These are phyloP conservation scores for Phyllotreta striolata DNA, from an alignment of 2,888 invertebrate genomes.

Conservation along the genomic window DNA sequence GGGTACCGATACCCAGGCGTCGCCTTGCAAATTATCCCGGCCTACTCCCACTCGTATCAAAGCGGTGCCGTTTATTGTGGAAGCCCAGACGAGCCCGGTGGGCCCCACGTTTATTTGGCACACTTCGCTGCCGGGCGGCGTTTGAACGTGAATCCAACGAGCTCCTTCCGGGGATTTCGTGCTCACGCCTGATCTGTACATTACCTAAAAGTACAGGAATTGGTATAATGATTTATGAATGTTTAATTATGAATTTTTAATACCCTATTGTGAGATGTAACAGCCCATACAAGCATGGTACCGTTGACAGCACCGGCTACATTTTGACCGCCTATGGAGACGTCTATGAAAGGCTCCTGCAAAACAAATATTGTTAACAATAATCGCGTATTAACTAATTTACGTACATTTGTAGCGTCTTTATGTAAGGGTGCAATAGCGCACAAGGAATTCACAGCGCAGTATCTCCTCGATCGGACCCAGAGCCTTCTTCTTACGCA, in stretches of 20 bases:
- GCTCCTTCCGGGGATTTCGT: constrained; percentile 86
- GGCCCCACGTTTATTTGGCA: constrained; percentile 87
- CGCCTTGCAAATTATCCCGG: constrained; percentile 72
- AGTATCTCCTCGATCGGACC: constrained; percentile 87
- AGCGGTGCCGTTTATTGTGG: constrained; percentile 83
- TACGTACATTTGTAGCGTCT: constrained; percentile 77
- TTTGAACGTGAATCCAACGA: constrained; percentile 81
- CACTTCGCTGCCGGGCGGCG: constrained; percentile 82
- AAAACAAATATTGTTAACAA: constrained; percentile 45
- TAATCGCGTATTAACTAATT: background rate
- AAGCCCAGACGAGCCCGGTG: constrained; percentile 87
- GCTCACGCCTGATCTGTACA: constrained; percentile 85
- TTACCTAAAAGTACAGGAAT: constrained; percentile 65
- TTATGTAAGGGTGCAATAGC: constrained; percentile 88
- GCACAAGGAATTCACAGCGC: constrained; percentile 92
- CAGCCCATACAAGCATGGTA: constrained; percentile 87
- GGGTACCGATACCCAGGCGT: constrained; percentile 82
- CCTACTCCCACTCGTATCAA: constrained; percentile 85
- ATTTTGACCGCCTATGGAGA: constrained; percentile 85
- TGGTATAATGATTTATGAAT: background rate
- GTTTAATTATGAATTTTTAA: constrained; percentile 2
- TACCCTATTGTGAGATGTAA: constrained; percentile 89
- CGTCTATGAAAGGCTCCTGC: constrained; percentile 91
- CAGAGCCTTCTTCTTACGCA: constrained; percentile 90
- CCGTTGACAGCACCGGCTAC: constrained; percentile 81